phyloP scores from a whole-genome alignment of 2,888 invertebrate species.

The Exocentrus adspersus region DNA sequence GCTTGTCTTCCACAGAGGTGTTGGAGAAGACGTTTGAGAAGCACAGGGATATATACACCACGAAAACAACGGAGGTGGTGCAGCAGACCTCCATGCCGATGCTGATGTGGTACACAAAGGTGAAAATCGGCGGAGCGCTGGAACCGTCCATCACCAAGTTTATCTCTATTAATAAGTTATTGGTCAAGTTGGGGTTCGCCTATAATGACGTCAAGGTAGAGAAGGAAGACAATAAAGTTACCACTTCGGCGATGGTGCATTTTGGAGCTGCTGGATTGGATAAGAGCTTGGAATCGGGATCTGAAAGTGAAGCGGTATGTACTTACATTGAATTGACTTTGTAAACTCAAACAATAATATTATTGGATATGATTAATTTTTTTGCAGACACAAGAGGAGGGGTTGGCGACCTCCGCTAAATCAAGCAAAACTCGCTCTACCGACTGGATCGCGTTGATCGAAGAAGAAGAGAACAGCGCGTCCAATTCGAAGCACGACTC shows the following conservation, averaged over 20 bases:
- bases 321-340: not conserved
- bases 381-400: not conserved
- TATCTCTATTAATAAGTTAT: slow-evolving; percentile 72
- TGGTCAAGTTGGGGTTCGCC: slow-evolving; percentile 71
- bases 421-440: not conserved
- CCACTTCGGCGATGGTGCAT: not conserved
- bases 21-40: slow-evolving; percentile 65
- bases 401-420: not conserved
- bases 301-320: not conserved
- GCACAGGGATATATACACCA: slow-evolving; percentile 67
- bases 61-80: slow-evolving; percentile 59
- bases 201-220: slow-evolving; percentile 32
- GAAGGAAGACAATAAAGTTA: slow-evolving; percentile 4
- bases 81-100: slow-evolving; percentile 40
- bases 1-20: slow-evolving; percentile 69
- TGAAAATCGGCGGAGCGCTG: slow-evolving; percentile 71
- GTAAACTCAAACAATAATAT: not conserved
- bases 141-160: slow-evolving; percentile 72
- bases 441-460: slow-evolving; percentile 31
- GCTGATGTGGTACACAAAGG: slow-evolving; percentile 65
- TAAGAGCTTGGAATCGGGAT: not conserved
- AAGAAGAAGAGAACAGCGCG: slow-evolving; percentile 24
- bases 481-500: slow-evolving; percentile 49
- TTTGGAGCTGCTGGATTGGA: not conserved
- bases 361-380: no score